These are phyloP conservation scores for Mionectes macconnelli DNA, from an alignment of 2,113 vertebrate species.

Conservation along the genomic window DNA sequence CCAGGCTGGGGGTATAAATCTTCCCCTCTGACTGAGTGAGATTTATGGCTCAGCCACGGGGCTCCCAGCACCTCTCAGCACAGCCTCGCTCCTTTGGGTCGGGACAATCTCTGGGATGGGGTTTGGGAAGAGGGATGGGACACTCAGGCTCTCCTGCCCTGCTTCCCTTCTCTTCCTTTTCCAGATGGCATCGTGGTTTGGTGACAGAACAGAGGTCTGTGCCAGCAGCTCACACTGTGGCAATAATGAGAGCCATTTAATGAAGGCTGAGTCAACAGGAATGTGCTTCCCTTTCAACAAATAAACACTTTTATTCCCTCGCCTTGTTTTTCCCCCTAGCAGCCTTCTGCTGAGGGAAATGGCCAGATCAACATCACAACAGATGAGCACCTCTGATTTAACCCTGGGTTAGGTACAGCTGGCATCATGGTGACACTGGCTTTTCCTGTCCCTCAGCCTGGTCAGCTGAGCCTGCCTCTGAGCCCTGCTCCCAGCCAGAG, in stretches of 20 bases:
- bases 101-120: not conserved
- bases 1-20: constrained; percentile 54
- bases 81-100: not conserved
- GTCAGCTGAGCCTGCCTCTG: not conserved
- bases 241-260: not conserved
- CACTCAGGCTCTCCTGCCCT: not conserved
- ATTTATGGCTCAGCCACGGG: constrained; percentile 65
- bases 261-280: constrained; percentile 34
- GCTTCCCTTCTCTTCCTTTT: not conserved
- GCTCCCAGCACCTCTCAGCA: constrained; percentile 18
- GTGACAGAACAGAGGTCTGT: not conserved
- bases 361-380: not conserved
- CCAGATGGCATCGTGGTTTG: not conserved
- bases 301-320: not conserved
- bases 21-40: constrained; percentile 47
- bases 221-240: not conserved
- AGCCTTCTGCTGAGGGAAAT: not conserved
- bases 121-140: not conserved
- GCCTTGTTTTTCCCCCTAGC: not conserved
- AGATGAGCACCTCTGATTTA: not conserved
- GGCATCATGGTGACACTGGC: not conserved
- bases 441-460: not conserved
- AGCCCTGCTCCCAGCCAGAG: not conserved
- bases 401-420: not conserved
- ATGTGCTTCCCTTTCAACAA: not conserved